phyloP scores from a whole-genome alignment of 1,140 invertebrate species.

The Drosophila cardini region DNA sequence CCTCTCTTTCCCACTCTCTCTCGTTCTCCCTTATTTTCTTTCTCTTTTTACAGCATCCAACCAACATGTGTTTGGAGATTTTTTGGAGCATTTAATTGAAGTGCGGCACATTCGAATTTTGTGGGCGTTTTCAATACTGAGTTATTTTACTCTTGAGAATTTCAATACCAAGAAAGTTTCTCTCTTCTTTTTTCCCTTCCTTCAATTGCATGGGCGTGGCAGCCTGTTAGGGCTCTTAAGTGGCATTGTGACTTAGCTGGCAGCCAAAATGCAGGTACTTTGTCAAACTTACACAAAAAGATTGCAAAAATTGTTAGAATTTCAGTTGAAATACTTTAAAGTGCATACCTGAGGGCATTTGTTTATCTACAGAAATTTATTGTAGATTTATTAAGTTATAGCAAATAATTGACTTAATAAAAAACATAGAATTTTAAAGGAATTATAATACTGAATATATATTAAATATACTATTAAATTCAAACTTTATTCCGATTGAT shows the following conservation, averaged over 20 bases:
- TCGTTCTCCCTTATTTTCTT: background rate
- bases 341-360: background rate
- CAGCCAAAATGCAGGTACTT: slow-evolving; percentile 34
- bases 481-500: too few relatives aligned
- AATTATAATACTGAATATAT: too few relatives aligned
- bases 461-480: too few relatives aligned
- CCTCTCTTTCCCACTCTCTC: background rate
- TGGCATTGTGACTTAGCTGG: slow-evolving; percentile 31
- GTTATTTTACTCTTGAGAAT: slow-evolving; percentile 70
- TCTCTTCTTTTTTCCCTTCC: background rate
- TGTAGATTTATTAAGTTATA: background rate
- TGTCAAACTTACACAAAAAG: slow-evolving; percentile 30
- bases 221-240: slow-evolving; percentile 40
- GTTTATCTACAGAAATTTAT: background rate
- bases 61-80: slow-evolving; percentile 67
- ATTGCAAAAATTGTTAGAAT: slow-evolving; percentile 15
- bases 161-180: slow-evolving; percentile 47
- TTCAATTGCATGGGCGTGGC: slow-evolving; percentile 52
- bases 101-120: slow-evolving; percentile 59
- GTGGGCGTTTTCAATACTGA: slow-evolving; percentile 53
- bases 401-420: background rate
- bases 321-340: background rate
- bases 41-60: background rate
- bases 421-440: too few relatives aligned
- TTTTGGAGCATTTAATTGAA: slow-evolving; percentile 66